Evolutionary conservation across 1,140 invertebrate species (phyloP), one percentile per base, ranked within the genome.

Genomic region (Araneus ventricosus): DNA sequence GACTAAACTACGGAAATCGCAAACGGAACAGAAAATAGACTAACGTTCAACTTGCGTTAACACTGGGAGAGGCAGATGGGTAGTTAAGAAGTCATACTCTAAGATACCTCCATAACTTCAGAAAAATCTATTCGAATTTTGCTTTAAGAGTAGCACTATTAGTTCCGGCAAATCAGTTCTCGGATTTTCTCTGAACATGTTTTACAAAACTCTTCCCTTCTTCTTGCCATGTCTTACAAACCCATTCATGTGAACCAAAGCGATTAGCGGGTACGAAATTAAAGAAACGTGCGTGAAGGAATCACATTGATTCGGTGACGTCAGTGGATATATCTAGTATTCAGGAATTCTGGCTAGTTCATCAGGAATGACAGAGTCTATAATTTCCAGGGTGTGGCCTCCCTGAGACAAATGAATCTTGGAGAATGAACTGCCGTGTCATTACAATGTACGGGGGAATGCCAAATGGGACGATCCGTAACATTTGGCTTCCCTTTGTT

Each of bases 291-390:
- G 82, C 82, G 82, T 45, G 82, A 84, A 84, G 27, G 27, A 10
- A 52, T 84, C 39, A 24, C 87, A 90, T 90, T 90, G 88, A 90
- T 90, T 90, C 30, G 17, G 17, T 90, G 88, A 90, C 88, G 88
- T 90, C 88, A 90, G 57, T 6, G 52, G 88, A 90, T 90, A 79
- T 67, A 75, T 75, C 88, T 80, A 52, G 88, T 90, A 37, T 90
- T 88, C 87, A 88, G 30, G 87, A 88, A 70, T 88, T 59, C 70
- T 79, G 75, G 67, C 88, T 90, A 90, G 88, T 90, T 90, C 88
- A 90, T 90, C 88, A 90, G 88, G 88, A 90, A 57, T 90, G 88
- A 90, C 88, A 90, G 67, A 90, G 88, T 90, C 88, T 90, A 52
- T 90, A 90, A 90, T 90, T 90, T 90, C 88, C 27, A 90, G 88